phyloP scores from a whole-genome alignment of 1,140 invertebrate species.

The Euschistus heros region DNA sequence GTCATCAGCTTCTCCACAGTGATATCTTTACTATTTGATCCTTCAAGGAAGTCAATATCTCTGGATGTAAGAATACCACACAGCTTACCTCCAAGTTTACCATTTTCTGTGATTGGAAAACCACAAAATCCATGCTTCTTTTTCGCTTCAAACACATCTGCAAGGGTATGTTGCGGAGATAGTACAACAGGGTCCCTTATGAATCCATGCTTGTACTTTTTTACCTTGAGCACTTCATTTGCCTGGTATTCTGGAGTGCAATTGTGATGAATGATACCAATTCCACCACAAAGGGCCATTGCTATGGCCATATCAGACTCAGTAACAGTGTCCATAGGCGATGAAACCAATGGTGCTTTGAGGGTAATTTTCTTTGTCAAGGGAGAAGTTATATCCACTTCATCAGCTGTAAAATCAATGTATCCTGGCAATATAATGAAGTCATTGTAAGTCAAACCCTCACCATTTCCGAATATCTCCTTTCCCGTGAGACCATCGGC shows the following conservation, averaged over 20 bases:
- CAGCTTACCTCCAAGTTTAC: slow-evolving; percentile 83
- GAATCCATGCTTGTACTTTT: slow-evolving; percentile 99
- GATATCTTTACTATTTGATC: slow-evolving; percentile 40
- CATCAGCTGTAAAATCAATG: slow-evolving; percentile 88
- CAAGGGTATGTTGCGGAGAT: slow-evolving; percentile 70
- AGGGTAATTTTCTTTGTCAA: slow-evolving; percentile 84
- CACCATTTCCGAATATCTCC: slow-evolving; percentile 72
- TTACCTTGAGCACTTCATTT: slow-evolving; percentile 94
- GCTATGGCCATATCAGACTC: slow-evolving; percentile 99
- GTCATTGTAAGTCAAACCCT: slow-evolving; percentile 89
- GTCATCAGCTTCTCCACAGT: slow-evolving; percentile 76
- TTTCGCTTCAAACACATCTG: slow-evolving; percentile 83
- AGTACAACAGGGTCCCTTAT: slow-evolving; percentile 92
- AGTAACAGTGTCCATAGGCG: slow-evolving; percentile 99
- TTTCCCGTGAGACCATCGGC: slow-evolving; percentile 61
- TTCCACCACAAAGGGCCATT: slow-evolving; percentile 59
- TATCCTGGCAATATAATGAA: slow-evolving; percentile 95
- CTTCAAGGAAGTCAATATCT: slow-evolving; percentile 92
- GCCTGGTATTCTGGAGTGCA: slow-evolving; percentile 92
- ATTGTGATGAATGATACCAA: slow-evolving; percentile 96
- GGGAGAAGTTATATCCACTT: slow-evolving; percentile 80
- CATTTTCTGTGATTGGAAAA: slow-evolving; percentile 89
- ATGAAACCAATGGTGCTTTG: slow-evolving; percentile 90
- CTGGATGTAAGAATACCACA: slow-evolving; percentile 96
- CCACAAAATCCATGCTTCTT: slow-evolving; percentile 89